Conservation (phyloP, 2,797 vertebrate genomes). For the Chanos chanos region DNA sequence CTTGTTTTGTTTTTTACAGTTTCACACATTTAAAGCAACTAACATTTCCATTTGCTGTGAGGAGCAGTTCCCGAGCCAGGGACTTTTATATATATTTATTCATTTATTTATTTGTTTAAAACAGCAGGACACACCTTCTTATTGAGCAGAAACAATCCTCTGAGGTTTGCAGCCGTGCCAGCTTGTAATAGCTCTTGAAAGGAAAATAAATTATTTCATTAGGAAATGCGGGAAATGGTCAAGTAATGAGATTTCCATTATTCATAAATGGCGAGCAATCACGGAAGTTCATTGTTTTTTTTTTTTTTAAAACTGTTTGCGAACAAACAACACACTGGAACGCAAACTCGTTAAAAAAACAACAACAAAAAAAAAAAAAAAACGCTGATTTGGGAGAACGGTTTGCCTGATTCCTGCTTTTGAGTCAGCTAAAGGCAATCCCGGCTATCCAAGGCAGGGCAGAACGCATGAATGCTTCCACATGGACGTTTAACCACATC, state of each 20-base stretch:
- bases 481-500: constrained; percentile 69
- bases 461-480: constrained; percentile 68
- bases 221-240: not conserved
- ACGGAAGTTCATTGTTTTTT: not conserved
- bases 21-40: no score
- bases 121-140: not conserved
- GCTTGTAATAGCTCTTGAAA: not conserved
- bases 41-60: constrained; percentile 1
- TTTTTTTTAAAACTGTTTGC: not conserved
- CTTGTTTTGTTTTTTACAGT: no score
- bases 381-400: no score
- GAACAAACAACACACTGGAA: no score
- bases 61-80: not conserved
- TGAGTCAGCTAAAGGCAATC: no score
- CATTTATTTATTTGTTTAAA: no score
- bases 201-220: constrained; percentile 5
- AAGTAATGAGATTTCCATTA: not conserved
- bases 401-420: no score
- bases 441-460: no score
- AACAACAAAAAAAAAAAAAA: no score
- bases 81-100: no score
- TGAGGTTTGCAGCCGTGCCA: not conserved
- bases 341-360: no score
- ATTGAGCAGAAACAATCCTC: not conserved
- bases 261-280: constrained; percentile 11